Conservation (phyloP, 2,113 vertebrate genomes). For the Piprites chloris region DNA sequence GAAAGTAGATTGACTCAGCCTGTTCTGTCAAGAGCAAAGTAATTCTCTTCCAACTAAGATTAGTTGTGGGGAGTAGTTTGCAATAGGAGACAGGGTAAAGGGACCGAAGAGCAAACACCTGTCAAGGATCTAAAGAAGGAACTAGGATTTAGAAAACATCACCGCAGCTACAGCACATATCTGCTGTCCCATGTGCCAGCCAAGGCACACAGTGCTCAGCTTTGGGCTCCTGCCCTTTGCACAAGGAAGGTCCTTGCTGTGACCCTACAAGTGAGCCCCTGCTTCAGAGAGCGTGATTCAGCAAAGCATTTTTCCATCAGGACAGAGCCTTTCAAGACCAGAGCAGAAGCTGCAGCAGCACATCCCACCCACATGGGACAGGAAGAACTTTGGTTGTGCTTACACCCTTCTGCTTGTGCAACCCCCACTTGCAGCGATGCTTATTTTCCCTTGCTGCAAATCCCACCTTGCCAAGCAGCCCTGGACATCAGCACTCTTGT, state of each 20-base stretch:
- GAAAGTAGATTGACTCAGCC: constrained; percentile 5
- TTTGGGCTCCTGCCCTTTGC: not conserved
- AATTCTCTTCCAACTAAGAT: not conserved
- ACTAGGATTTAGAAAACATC: not conserved
- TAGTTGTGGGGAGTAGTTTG: not conserved
- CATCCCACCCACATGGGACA: not conserved
- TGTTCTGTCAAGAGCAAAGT: constrained; percentile 1
- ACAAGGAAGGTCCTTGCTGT: not conserved
- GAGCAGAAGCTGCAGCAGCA: not conserved
- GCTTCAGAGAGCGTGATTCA: not conserved
- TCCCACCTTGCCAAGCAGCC: not conserved
- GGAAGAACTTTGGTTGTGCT: not conserved
- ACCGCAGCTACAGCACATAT: rapidly evolving
- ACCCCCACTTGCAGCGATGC: not conserved
- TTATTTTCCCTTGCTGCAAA: not conserved
- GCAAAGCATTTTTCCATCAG: not conserved
- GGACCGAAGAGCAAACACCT: not conserved
- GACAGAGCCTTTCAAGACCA: not conserved
- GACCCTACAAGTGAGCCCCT: rapidly evolving
- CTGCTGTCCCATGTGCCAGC: not conserved
- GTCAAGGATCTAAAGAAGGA: not conserved
- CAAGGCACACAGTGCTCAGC: not conserved
- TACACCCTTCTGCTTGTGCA: not conserved
- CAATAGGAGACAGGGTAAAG: not conserved
- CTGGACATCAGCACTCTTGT: not conserved